These are phyloP conservation scores for Myiozetetes cayanensis DNA, from an alignment of 2,113 vertebrate species.

Conservation along the genomic window DNA sequence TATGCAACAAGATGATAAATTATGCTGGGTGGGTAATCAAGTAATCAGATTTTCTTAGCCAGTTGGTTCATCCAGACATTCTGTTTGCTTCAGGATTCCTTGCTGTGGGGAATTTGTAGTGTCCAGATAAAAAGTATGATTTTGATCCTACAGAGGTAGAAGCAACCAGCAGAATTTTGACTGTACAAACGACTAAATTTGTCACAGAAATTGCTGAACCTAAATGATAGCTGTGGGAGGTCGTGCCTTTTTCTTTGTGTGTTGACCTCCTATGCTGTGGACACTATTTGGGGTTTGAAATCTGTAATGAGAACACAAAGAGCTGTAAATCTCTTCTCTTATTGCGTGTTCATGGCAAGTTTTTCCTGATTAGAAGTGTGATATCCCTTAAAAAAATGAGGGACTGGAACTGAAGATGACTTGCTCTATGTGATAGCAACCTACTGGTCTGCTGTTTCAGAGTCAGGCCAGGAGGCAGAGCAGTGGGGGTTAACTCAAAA, in stretches of 20 bases:
- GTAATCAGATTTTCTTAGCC: constrained; percentile 11
- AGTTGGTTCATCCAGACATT: neutral
- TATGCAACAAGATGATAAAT: neutral
- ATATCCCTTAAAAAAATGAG: neutral
- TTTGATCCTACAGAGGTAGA: constrained; percentile 29
- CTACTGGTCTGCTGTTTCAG: neutral
- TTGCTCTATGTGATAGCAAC: neutral
- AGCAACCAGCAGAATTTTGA: constrained; percentile 21
- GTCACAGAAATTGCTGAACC: constrained; percentile 21
- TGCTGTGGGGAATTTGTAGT: constrained; percentile 35
- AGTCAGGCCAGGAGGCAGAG: neutral
- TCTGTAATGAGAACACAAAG: constrained; percentile 2
- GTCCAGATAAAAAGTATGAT: constrained; percentile 20
- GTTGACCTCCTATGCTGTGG: constrained; percentile 1
- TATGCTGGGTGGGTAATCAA: neutral
- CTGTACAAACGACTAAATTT: constrained; percentile 17
- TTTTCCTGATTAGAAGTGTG: neutral
- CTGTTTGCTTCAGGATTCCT: constrained; percentile 13
- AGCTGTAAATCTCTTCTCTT: neutral
- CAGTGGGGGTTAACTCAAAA: neutral
- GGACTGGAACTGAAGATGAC: neutral
- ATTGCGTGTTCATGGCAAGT: neutral
- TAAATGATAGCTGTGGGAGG: neutral
- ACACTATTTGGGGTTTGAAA: neutral
- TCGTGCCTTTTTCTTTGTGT: neutral